Conservation (phyloP, 2,113 vertebrate species). For the Ancistrus triradiatus region DNA sequence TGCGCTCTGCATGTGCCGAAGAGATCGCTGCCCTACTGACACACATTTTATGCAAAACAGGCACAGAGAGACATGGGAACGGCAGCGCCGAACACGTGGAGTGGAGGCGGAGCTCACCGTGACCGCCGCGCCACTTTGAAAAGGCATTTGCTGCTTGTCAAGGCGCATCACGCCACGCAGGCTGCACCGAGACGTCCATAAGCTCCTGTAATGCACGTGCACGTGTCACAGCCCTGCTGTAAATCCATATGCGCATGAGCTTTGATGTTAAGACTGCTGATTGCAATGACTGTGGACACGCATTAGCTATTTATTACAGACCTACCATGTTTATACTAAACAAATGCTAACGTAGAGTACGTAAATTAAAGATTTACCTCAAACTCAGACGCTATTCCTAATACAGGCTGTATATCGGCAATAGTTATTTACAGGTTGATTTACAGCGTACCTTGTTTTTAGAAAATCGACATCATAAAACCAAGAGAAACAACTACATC, state of each 20-base stretch:
- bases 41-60: slow-evolving; percentile 76
- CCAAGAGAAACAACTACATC: too few relatives aligned
- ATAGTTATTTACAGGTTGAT: too few relatives aligned
- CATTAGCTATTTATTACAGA: too few relatives aligned
- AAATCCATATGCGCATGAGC: background rate
- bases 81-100: slow-evolving; percentile 64
- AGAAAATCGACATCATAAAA: too few relatives aligned
- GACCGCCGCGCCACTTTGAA: slow-evolving; percentile 55
- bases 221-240: background rate
- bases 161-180: slow-evolving; percentile 3
- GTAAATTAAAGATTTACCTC: too few relatives aligned
- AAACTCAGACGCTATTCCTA: too few relatives aligned
- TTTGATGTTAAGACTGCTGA: background rate
- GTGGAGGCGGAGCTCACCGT: slow-evolving; percentile 72
- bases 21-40: slow-evolving; percentile 72
- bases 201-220: background rate
- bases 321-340: too few relatives aligned
- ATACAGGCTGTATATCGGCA: too few relatives aligned
- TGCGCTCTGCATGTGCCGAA: slow-evolving; percentile 69
- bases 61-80: slow-evolving; percentile 41
- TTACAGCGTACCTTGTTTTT: too few relatives aligned
- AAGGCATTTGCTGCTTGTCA: slow-evolving; percentile 15
- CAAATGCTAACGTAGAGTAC: too few relatives aligned
- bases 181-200: background rate
- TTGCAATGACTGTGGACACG: too few relatives aligned